phyloP scores from a whole-genome alignment of 2,797 vertebrate species.

The Myripristis jacobus region DNA sequence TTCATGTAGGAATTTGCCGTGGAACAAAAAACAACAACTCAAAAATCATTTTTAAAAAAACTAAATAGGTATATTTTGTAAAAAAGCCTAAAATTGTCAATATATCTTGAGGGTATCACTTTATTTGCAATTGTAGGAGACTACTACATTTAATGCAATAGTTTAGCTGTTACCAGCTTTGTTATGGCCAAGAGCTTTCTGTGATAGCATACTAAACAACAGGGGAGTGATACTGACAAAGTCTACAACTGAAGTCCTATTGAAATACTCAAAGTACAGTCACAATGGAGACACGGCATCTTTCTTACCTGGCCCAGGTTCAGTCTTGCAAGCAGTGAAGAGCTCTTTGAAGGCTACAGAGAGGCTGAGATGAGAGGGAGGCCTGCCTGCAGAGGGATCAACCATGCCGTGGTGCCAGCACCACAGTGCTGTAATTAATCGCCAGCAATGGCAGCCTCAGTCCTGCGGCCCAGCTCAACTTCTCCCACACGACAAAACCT shows the following conservation, averaged over 20 bases:
- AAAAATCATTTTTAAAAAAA: background rate
- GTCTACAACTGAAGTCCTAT: conserved; percentile 58
- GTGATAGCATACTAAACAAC: conserved; percentile 28
- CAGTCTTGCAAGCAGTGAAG: conserved; percentile 73
- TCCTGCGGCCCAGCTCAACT: conserved; percentile 87
- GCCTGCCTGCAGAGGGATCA: conserved; percentile 80
- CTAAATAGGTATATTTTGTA: background rate
- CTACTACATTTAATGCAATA: conserved; percentile 1
- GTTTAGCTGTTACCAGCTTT: background rate
- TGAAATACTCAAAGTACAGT: conserved; percentile 73
- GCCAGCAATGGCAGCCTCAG: conserved; percentile 84
- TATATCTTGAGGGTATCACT: background rate
- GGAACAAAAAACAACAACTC: background rate
- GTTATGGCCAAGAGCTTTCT: background rate
- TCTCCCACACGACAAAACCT: conserved; percentile 93
- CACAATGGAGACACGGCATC: conserved; percentile 64
- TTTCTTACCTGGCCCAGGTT: conserved; percentile 74
- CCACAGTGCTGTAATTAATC: conserved; percentile 92
- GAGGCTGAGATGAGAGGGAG: conserved; percentile 83
- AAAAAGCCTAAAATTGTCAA: no score
- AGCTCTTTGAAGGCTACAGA: conserved; percentile 88
- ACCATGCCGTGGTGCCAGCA: conserved; percentile 83
- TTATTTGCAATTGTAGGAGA: background rate
- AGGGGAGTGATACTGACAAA: conserved; percentile 43
- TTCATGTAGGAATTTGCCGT: conserved; percentile 33